Evolutionary conservation across 1,140 invertebrate species (phyloP), one percentile per base, ranked within the genome.

Genomic region (Mycetomoellerius zeteki): DNA sequence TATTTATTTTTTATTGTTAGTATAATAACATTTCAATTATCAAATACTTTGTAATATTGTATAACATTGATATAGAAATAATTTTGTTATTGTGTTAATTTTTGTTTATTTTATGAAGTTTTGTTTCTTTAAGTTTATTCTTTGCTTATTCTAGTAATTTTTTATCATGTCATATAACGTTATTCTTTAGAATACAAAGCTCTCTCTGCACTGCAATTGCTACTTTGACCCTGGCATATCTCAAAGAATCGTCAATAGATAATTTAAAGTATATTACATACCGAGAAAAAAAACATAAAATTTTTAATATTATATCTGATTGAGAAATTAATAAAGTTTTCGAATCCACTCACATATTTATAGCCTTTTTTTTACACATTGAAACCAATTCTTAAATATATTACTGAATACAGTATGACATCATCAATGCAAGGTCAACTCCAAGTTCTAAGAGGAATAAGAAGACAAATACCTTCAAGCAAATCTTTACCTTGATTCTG

Each of bases 401-500:
- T 69, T 24, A 21, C 8, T 43, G 10, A 27, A 16, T 24, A n/a
- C 21, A 7, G 50, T 33, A 33, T 50, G 8, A 43, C 19, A 50
- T 24, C 16, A 16, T 71, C 14, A 52, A 52, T 30, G 16, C 50
- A 12, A 19, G 24, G 27, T 73, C 12, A 73, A 73, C 4, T 19
- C n/a, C n/a, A n/a, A 33, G 3, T 10, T 60, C 2, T 33, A 33
- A 65, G 7, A 58, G n/a, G 33, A 56, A 65, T 71, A 64, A 43
- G 37, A 43, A 10, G 8, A 43, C 37, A 43, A 43, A 43, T 43
- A 43, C 10, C 37, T 43, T 43, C 0, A 2, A 43, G 10, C 37
- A 43, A 89, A 87, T 37, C 86, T 88, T 91, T 92, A 94, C 95
- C 94, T 95, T 95, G 94, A 86, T 95, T 95, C 60, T 95, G 94